Base-by-base conservation (phyloP, 2,888 invertebrate genomes). In the Oscheius sp. region DNA sequence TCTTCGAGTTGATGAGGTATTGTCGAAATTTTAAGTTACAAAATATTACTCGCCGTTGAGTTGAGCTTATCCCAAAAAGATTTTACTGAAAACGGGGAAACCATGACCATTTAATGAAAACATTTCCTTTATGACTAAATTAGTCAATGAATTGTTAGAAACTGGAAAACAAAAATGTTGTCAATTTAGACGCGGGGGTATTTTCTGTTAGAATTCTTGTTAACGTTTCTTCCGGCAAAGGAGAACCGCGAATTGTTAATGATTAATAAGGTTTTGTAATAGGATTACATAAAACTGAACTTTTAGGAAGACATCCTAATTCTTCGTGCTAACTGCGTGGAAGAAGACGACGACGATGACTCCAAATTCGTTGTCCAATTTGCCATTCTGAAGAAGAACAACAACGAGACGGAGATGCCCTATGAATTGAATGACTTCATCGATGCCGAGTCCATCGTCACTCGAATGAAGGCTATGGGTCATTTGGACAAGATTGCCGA, bases 291-390 rank as follows among this genome's bases (percentile, higher is more conserved):
- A n/a, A n/a, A 9, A 6, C 9, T 35, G 35, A 9, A 9, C 3
- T 23, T 81, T 69, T 56, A 85, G 85, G 81, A 84, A 13, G 78
- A 83, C 55, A 79, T 86, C 46, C 29, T 86, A 21, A 72, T 86
- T 66, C 76, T 85, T 18, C 80, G 86, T 7, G 75, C 79, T 18
- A 76, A 73, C 23, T 86, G 86, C 64, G 27, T 49, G 49, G 35
- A 35, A 35, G 35, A 35, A 3, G 35, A 35, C 3, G n/a, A 70
- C 9, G 78, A 76, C 56, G 76, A 77, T 13, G 84, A 81, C n/a
- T 77, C 83, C 61, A 71, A 69, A 7, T 66, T 86, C 7, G 75
- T 78, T 13, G 81, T 86, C 43, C 86, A 86, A 71, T 86, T 86
- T 59, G 83, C 77, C 12, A 77, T 86, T 52, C 72, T 78, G 61